Evolutionary conservation across 2,888 invertebrate genomes (phyloP).

Genomic region (Eupithecia pulchellata): DNA sequence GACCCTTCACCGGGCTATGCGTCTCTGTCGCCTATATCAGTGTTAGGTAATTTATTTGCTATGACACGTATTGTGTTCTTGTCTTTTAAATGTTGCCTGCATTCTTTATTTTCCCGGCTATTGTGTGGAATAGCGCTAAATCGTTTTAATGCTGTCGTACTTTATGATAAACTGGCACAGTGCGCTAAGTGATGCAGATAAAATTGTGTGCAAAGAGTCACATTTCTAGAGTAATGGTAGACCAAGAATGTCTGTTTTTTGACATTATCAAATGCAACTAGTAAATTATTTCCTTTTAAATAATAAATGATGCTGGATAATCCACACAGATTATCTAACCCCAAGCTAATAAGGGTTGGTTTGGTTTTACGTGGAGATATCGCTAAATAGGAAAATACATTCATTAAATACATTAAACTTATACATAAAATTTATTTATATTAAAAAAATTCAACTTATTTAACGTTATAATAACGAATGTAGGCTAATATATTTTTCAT

Average conservation of each 20-base stretch:
- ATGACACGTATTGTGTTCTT: constrained; percentile 71
- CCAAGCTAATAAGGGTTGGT: no score
- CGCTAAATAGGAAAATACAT: no score
- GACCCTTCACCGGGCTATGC: constrained; percentile 60
- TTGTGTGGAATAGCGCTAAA: constrained; percentile 59
- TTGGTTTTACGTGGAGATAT: no score
- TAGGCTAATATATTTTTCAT: background rate
- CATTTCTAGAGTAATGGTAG: constrained; percentile 1
- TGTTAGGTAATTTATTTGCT: constrained; percentile 73
- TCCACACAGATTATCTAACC: no score
- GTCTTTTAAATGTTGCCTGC: constrained; percentile 51
- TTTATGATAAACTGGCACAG: constrained; percentile 53
- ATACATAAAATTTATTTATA: no score
- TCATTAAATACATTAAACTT: no score
- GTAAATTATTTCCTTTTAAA: no score
- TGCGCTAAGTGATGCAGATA: constrained; percentile 53
- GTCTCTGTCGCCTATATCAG: constrained; percentile 66
- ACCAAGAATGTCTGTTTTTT: constrained; percentile 24
- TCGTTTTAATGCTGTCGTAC: constrained; percentile 60
- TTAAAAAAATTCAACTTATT: no score
- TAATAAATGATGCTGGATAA: no score
- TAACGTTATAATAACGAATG: background rate
- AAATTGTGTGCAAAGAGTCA: constrained; percentile 24
- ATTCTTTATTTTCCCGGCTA: constrained; percentile 66
- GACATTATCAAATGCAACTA: background rate